Evolutionary conservation across 2,888 invertebrate genomes (phyloP).

Genomic region (Pomacea canaliculata): DNA sequence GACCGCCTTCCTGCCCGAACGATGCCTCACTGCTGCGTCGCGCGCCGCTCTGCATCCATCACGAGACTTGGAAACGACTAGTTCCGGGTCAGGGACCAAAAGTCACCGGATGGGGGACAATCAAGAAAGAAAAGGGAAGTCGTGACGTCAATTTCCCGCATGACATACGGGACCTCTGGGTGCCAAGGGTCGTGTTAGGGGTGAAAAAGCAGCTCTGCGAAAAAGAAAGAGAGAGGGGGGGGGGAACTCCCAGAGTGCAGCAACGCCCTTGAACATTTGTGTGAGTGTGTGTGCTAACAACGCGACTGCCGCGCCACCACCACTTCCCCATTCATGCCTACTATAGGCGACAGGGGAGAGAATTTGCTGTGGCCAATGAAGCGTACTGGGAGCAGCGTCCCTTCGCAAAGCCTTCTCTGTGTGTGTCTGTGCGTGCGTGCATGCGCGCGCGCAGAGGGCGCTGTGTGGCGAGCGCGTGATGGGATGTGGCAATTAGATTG

Average conservation of each 20-base stretch:
- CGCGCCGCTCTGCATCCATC: constrained; percentile 16
- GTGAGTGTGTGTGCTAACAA: no score
- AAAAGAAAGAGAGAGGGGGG: background rate
- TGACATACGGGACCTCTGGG: constrained; percentile 2
- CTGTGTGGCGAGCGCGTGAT: constrained; percentile 29
- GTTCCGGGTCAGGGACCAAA: background rate
- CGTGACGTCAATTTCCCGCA: constrained; percentile 3
- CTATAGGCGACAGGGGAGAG: constrained; percentile 1
- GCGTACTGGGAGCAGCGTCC: constrained; percentile 6
- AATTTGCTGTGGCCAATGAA: constrained; percentile 16
- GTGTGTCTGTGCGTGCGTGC: background rate
- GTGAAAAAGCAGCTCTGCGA: background rate
- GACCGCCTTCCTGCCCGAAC: constrained; percentile 7
- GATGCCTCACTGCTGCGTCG: constrained; percentile 18
- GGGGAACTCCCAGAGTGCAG: no score
- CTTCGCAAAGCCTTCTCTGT: background rate
- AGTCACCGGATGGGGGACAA: background rate
- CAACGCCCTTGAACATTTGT: no score
- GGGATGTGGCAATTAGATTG: constrained; percentile 33
- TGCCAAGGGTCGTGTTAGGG: background rate
- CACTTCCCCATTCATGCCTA: no score
- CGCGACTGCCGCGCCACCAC: no score
- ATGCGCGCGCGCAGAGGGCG: background rate
- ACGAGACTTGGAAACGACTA: background rate
- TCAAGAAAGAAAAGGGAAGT: constrained; percentile 1